Conservation (phyloP, 2,888 invertebrate species). For the Eupithecia subfuscata region DNA sequence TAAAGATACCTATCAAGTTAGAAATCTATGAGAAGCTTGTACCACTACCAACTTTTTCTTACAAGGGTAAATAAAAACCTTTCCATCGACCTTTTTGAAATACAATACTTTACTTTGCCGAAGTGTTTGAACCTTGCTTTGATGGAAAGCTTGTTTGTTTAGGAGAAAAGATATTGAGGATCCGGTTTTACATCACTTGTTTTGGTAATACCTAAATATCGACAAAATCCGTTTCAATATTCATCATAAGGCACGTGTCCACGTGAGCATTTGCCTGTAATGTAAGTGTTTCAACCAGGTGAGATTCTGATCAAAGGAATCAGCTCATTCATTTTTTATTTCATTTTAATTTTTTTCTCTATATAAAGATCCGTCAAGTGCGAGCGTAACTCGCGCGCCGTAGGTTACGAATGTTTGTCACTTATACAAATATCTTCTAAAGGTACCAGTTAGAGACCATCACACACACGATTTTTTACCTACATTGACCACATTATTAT, state of each 20-base stretch:
- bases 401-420: too few species aligned
- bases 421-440: too few species aligned
- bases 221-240: neutral
- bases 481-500: too few species aligned
- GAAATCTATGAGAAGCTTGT: constrained; percentile 1
- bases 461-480: too few species aligned
- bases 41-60: neutral
- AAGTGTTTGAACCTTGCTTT: constrained; percentile 22
- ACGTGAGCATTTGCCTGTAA: neutral
- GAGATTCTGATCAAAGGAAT: too few species aligned
- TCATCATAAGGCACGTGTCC: neutral
- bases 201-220: neutral
- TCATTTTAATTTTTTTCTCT: too few species aligned
- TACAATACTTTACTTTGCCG: constrained; percentile 26
- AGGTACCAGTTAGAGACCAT: too few species aligned
- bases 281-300: neutral
- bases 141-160: constrained; percentile 8
- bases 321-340: too few species aligned
- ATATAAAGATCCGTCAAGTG: too few species aligned
- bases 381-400: too few species aligned
- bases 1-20: constrained; percentile 5
- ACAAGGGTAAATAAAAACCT: constrained; percentile 11
- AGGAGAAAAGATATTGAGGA: constrained; percentile 5
- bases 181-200: constrained; percentile 13
- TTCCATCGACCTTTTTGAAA: constrained; percentile 36